phyloP scores from a whole-genome alignment of 2,113 vertebrate species.

The Pseudopodoces humilis region DNA sequence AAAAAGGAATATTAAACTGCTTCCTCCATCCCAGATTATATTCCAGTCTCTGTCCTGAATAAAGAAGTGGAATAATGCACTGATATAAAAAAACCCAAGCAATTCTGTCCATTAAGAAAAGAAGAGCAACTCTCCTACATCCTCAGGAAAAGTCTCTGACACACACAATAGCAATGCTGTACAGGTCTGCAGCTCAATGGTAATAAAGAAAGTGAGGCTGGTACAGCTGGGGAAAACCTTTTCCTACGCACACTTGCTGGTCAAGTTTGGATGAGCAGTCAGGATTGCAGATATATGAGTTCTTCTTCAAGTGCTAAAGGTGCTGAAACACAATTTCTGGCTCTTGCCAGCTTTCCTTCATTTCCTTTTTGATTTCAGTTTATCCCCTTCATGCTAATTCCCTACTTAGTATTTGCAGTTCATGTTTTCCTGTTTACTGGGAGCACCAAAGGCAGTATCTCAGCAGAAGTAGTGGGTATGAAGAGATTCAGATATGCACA shows the following conservation, averaged over 20 bases:
- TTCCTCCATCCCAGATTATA: not conserved
- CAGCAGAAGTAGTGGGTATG: not conserved
- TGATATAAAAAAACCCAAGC: not conserved
- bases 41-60: not conserved
- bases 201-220: not conserved
- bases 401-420: not conserved
- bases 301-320: not conserved
- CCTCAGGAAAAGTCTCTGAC: not conserved
- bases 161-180: rapidly evolving
- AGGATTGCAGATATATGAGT: not conserved
- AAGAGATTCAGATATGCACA: not conserved
- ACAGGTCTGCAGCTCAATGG: not conserved
- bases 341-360: not conserved
- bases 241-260: not conserved
- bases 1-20: not conserved
- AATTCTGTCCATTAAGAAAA: not conserved
- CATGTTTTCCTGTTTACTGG: not conserved
- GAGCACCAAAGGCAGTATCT: not conserved
- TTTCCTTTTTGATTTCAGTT: not conserved
- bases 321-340: not conserved
- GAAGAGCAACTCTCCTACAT: not conserved
- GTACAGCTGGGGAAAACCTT: not conserved
- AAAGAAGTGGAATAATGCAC: not conserved
- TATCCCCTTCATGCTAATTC: not conserved
- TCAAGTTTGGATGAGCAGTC: not conserved